A percentile compares a stretch with the other conserved stretches of the same genome.
These are phyloP conservation scores for Charadrius vociferus DNA, from an alignment of 2,113 vertebrate species.

Conservation along the genomic window DNA sequence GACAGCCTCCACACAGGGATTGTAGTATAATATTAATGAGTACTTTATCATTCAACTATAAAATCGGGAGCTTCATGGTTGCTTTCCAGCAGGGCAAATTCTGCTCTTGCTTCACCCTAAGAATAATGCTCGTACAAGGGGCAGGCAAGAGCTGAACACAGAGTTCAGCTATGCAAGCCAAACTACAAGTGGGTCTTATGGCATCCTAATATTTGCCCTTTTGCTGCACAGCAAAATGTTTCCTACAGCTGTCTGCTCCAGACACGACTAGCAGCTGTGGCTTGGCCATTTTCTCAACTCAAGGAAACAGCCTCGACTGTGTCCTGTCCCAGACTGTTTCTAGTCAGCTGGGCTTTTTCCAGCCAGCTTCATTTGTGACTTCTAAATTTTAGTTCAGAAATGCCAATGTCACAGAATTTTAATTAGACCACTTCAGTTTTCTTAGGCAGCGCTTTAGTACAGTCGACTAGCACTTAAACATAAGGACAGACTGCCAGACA, in stretches of 20 bases:
- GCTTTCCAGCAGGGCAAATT: not conserved
- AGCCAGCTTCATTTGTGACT: not conserved
- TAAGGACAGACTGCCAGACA: not conserved
- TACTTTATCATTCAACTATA: not conserved
- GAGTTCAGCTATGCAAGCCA: not conserved
- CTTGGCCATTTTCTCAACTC: conserved; percentile 16
- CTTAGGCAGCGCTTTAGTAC: not conserved
- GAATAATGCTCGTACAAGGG: not conserved
- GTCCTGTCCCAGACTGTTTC: not conserved
- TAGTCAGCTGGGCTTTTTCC: not conserved
- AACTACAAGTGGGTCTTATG: not conserved
- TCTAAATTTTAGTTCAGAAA: not conserved
- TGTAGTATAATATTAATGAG: not conserved
- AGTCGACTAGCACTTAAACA: not conserved
- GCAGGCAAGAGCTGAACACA: not conserved
- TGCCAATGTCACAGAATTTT: not conserved
- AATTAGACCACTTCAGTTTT: not conserved
- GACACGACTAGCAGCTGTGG: conserved; percentile 42
- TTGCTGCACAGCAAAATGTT: conserved; percentile 16
- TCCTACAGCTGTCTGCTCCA: conserved; percentile 45
- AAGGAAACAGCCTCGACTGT: not conserved
- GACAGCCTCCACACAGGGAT: not conserved
- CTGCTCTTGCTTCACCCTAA: not conserved
- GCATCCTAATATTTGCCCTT: conserved; percentile 21
- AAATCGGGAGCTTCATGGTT: not conserved